Evolutionary conservation across 2,888 invertebrate species (phyloP).

Genomic region (Epirrita christyi): DNA sequence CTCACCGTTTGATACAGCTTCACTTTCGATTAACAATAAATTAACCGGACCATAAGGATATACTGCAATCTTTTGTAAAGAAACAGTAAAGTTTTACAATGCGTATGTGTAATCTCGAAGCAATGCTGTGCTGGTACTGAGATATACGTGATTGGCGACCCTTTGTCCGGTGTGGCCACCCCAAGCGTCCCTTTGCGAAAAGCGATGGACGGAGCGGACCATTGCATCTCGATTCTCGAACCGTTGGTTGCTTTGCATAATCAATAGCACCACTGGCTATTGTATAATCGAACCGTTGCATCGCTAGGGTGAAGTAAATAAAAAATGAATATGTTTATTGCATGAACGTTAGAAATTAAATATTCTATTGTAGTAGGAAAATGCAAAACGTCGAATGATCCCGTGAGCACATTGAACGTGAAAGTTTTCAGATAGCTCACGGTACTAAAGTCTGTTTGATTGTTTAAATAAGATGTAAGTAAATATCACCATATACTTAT

Average conservation of each 20-base stretch:
- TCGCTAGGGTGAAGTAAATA: slow-evolving; percentile 56
- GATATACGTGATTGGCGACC: slow-evolving; percentile 38
- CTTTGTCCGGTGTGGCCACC: slow-evolving; percentile 57
- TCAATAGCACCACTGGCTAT: slow-evolving; percentile 68
- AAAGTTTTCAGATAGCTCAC: neutral
- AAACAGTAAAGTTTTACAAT: slow-evolving; percentile 19
- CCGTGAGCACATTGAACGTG: neutral
- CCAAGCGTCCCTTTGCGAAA: slow-evolving; percentile 64
- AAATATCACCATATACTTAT: no score
- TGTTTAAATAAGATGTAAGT: no score
- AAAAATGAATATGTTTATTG: slow-evolving; percentile 39
- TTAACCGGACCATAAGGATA: slow-evolving; percentile 21
- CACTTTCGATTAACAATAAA: slow-evolving; percentile 19
- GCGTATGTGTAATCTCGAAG: slow-evolving; percentile 18
- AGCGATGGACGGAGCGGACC: no score
- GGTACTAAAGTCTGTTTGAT: no score
- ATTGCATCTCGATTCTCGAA: slow-evolving; percentile 69
- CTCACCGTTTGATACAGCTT: slow-evolving; percentile 5
- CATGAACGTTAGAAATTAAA: slow-evolving; percentile 40
- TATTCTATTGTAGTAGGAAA: slow-evolving; percentile 22
- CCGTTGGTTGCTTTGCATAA: slow-evolving; percentile 75
- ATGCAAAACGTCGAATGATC: slow-evolving; percentile 2
- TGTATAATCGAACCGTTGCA: slow-evolving; percentile 49
- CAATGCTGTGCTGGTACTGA: slow-evolving; percentile 13
- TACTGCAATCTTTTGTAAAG: slow-evolving; percentile 14